Conservation (phyloP, 2,113 vertebrate species). For the Rhynchopsitta pachyrhyncha region DNA sequence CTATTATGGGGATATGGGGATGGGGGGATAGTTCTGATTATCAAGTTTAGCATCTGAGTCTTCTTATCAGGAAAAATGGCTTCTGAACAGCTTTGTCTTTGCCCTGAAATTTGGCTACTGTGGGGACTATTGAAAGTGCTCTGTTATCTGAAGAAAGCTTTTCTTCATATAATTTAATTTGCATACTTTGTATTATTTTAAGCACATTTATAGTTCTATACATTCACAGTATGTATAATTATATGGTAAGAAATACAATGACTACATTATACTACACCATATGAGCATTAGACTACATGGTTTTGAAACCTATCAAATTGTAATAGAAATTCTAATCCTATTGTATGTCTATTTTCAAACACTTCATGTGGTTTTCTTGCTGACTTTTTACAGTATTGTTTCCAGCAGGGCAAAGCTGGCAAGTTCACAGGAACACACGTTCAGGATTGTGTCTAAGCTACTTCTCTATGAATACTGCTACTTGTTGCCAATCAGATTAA, state of each 20-base stretch:
- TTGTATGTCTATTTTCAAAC: background rate
- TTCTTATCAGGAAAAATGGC: background rate
- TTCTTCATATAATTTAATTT: background rate
- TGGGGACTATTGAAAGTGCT: background rate
- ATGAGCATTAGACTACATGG: background rate
- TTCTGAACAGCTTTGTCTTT: background rate
- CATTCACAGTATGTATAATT: background rate
- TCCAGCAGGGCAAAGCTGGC: slow-evolving; percentile 7
- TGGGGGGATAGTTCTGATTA: background rate
- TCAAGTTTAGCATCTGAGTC: background rate
- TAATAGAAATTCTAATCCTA: background rate
- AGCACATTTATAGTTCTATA: background rate
- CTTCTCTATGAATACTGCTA: background rate
- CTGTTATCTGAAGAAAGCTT: background rate
- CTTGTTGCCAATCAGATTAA: slow-evolving; percentile 20
- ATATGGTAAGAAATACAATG: background rate
- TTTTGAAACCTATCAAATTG: background rate
- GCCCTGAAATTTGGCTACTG: background rate
- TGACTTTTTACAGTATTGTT: slow-evolving; percentile 31
- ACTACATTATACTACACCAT: background rate
- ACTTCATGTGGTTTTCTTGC: background rate
- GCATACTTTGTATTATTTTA: background rate
- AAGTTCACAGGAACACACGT: background rate
- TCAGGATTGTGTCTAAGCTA: background rate
- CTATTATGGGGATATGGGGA: background rate